A percentile compares a stretch with the other conserved stretches of the same genome.
Evolutionary conservation across 1,140 invertebrate species (phyloP).

Genomic region (Fopius arisanus): DNA sequence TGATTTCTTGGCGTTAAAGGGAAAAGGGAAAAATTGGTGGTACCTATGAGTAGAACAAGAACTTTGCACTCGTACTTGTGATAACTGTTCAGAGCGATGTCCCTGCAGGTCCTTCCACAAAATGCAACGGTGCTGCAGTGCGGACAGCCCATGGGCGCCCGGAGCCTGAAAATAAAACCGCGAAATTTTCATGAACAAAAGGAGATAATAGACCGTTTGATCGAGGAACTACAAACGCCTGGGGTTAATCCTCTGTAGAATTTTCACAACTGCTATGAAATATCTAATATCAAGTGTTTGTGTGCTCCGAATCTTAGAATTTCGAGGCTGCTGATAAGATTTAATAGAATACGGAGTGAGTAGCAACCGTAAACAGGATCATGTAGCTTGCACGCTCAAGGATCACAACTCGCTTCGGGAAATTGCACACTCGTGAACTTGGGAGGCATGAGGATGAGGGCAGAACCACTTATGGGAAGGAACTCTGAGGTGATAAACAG

Average conservation of each 20-base stretch:
- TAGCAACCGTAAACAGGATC: not conserved
- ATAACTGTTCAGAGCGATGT: constrained; percentile 72
- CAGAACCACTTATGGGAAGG: not conserved
- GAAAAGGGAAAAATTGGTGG: too few species aligned
- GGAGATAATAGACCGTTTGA: not conserved
- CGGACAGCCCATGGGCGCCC: constrained; percentile 75
- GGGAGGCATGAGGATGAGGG: not conserved
- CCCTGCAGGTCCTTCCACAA: constrained; percentile 76
- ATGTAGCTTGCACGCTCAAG: not conserved
- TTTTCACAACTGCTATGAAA: too few species aligned
- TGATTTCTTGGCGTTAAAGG: too few species aligned
- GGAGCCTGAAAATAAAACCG: constrained; percentile 57
- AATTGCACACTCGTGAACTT: not conserved
- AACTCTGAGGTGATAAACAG: not conserved
- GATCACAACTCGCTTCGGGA: not conserved
- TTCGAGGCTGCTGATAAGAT: not conserved
- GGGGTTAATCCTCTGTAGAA: too few species aligned
- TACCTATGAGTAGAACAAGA: constrained; percentile 76
- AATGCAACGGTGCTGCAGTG: constrained; percentile 80
- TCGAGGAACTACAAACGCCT: not conserved
- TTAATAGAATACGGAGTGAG: not conserved
- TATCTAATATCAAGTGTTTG: too few species aligned
- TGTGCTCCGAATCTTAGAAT: not conserved
- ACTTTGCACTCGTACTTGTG: constrained; percentile 86
- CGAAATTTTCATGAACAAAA: not conserved